phyloP scores from a whole-genome alignment of 2,888 invertebrate genomes.

The Tetanocera ferruginea region DNA sequence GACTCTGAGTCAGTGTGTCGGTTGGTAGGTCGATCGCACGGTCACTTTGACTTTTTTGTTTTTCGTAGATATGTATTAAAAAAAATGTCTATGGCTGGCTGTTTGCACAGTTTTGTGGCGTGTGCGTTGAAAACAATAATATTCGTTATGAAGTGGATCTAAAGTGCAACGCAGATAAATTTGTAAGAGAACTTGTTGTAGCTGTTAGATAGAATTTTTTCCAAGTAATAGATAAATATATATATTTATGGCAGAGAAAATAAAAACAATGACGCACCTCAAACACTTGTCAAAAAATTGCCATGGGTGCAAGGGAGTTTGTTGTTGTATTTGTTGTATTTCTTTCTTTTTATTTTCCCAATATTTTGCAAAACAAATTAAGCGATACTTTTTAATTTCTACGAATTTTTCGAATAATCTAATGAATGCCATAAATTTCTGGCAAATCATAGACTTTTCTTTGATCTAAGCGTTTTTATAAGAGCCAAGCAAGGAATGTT shows the following conservation, averaged over 20 bases:
- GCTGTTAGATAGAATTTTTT: not conserved
- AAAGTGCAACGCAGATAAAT: conserved; percentile 24
- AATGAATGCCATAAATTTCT: no score
- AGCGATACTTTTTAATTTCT: no score
- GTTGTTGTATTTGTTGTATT: not conserved
- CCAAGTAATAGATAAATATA: not conserved
- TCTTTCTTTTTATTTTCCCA: not conserved
- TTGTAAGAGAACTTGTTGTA: not conserved
- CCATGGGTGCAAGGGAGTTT: not conserved
- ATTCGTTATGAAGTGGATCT: conserved; percentile 32
- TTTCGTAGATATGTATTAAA: not conserved
- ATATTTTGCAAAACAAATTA: no score
- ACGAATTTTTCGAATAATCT: no score
- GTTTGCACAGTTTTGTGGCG: conserved; percentile 43
- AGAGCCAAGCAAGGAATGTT: no score
- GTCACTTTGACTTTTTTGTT: not conserved
- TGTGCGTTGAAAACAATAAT: conserved; percentile 47
- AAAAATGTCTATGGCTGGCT: conserved; percentile 4
- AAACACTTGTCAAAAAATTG: not conserved
- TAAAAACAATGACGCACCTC: not conserved
- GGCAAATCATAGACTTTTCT: no score
- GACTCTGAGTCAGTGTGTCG: not conserved
- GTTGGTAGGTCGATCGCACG: not conserved
- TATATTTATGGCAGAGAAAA: not conserved
- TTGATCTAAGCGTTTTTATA: no score